phyloP scores from a whole-genome alignment of 2,113 vertebrate genomes.

The Psittacara wagleri region DNA sequence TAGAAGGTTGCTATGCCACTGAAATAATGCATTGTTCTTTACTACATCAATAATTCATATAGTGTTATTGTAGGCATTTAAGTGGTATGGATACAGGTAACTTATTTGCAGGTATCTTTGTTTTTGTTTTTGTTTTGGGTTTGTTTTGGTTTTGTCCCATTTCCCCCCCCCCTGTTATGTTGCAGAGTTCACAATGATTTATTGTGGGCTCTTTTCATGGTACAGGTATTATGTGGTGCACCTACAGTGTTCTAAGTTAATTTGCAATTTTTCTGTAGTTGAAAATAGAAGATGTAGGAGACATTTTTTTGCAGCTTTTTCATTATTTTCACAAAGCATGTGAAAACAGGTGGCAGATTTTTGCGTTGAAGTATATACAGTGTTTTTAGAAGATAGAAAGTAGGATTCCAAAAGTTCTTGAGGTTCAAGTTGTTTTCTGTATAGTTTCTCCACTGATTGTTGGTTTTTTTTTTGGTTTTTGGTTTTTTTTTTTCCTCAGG shows the following conservation, averaged over 20 bases:
- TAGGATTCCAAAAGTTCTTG: background rate
- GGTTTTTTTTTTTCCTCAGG: background rate
- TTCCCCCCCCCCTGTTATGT: rapidly evolving
- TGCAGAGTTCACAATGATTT: background rate
- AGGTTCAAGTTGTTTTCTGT: background rate
- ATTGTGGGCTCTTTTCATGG: background rate
- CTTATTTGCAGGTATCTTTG: background rate
- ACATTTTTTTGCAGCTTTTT: background rate
- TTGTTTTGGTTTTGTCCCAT: background rate
- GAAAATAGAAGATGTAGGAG: background rate
- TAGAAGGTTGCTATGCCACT: background rate
- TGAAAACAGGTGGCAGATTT: background rate
- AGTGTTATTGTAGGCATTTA: background rate
- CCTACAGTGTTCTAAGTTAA: background rate
- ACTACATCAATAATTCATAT: background rate
- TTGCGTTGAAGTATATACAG: background rate
- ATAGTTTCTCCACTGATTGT: background rate
- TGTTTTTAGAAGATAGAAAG: background rate
- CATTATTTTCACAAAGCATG: background rate
- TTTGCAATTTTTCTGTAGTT: background rate
- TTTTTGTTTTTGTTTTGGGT: background rate
- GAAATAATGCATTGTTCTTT: background rate
- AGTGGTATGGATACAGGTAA: background rate
- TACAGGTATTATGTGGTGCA: too few species aligned
- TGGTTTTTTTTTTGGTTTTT: too few species aligned